A percentile compares a stretch with the other conserved stretches of the same genome.
phyloP scores from a whole-genome alignment of 2,797 vertebrate genomes.

The Bradypus variegatus region DNA sequence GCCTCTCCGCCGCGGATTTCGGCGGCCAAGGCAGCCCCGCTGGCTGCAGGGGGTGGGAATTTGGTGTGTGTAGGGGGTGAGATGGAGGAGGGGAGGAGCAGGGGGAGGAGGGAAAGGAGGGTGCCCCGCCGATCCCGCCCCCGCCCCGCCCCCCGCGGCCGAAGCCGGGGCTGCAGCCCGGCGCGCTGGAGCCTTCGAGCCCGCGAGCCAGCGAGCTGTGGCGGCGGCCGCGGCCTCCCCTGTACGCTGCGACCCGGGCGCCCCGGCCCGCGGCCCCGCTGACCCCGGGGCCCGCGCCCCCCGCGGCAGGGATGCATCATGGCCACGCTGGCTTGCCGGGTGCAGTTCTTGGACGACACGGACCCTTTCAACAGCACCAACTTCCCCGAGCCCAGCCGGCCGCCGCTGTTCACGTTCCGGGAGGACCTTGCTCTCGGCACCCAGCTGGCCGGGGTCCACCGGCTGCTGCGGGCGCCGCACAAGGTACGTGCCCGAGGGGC shows the following conservation, averaged over 20 bases:
- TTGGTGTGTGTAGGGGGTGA: neutral
- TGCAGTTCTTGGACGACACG: slow-evolving; percentile 94
- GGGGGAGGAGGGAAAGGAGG: slow-evolving; percentile 33
- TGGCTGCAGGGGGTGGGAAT: neutral
- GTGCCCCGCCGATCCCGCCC: slow-evolving; percentile 33
- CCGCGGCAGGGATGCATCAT: slow-evolving; percentile 83
- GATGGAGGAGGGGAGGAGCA: slow-evolving; percentile 52
- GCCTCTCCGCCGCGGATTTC: neutral
- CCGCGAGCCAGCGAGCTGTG: slow-evolving; percentile 44
- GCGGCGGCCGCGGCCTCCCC: slow-evolving; percentile 43
- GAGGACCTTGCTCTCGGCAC: slow-evolving; percentile 88
- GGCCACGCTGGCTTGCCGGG: slow-evolving; percentile 87
- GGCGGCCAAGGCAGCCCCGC: neutral
- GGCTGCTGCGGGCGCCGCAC: slow-evolving; percentile 88
- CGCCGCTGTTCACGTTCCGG: slow-evolving; percentile 87
- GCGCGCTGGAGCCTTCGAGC: slow-evolving; percentile 46
- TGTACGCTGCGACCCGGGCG: neutral
- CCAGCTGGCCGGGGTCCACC: slow-evolving; percentile 86
- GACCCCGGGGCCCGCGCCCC: slow-evolving; percentile 25
- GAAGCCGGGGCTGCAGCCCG: slow-evolving; percentile 18
- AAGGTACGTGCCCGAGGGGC: slow-evolving; percentile 75
- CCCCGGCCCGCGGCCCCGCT: slow-evolving; percentile 40
- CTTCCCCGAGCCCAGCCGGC: slow-evolving; percentile 89
- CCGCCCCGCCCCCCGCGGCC: neutral
- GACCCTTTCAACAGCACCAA: slow-evolving; percentile 95